Evolutionary conservation across 2,888 invertebrate species (phyloP), one percentile per base, ranked within the genome.

Genomic region (Dasypogon diadema): DNA sequence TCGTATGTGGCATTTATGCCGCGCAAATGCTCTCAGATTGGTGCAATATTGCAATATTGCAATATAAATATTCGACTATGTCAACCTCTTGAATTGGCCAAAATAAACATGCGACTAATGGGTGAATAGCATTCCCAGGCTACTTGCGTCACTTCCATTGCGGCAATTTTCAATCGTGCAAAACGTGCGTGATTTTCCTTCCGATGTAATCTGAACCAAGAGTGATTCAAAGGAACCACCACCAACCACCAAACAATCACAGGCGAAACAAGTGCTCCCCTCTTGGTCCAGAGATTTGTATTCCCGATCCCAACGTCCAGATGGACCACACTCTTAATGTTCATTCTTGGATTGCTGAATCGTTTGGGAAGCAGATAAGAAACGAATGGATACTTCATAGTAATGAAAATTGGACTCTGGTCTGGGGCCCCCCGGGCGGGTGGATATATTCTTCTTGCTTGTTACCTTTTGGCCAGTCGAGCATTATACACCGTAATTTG

Each of bases 161-260:
- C 42, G 2, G 6, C 42, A 3, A 42, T 42, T 42, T 63, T 63
- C 46, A 63, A 21, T 21, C 37, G 63, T 42, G 24, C 63, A 42
- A 12, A 42, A 21, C 63, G 63, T 63, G 63, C 63, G 63, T 63
- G 63, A 42, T 63, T 63, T 63, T 63, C 63, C 63, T 63, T 46
- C 42, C 42, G 63, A 42, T 42, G 63, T 18, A 63, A 63, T 42
- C 63, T 22, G 42, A 63, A 21, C 21, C 18, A n/a, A n/a, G n/a
- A n/a, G n/a, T n/a, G n/a, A n/a, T n/a, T n/a, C n/a, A n/a, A n/a
- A n/a, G n/a, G n/a, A n/a, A n/a, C n/a, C n/a, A 30, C 34, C 10
- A 30, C 34, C 34, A 6, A 5, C 10, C 16, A 12, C 63, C n/a
- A 30, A n/a, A 10, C 37, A 42, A 10, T 6, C 10, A 0, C 34